Conservation (phyloP, 2,113 vertebrate genomes). For the Nannobrachium achirus region DNA sequence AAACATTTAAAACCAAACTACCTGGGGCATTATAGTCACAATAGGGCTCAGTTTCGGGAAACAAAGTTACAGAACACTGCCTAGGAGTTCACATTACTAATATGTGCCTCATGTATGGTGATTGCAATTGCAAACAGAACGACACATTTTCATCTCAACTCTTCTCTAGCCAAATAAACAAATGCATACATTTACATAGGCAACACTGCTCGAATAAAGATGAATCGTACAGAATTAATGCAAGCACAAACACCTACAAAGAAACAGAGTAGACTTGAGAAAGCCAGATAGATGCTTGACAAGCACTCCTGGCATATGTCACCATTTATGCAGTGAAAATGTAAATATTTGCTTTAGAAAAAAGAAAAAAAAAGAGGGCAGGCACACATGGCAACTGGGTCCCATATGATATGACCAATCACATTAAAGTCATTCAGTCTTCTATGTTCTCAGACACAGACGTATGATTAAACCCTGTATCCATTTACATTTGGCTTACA, state of each 20-base stretch:
- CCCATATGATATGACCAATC: slow-evolving; percentile 26
- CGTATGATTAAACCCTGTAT: slow-evolving; percentile 30
- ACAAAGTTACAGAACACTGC: not conserved
- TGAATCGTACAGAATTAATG: not conserved
- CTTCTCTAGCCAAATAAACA: too few species aligned
- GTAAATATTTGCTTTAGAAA: slow-evolving; percentile 43
- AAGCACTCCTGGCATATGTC: slow-evolving; percentile 28
- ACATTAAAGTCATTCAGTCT: slow-evolving; percentile 17
- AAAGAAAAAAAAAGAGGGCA: slow-evolving; percentile 11
- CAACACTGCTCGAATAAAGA: too few species aligned
- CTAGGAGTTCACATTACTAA: not conserved
- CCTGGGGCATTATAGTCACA: not conserved
- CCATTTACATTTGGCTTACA: slow-evolving; percentile 15
- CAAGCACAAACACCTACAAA: slow-evolving; percentile 37
- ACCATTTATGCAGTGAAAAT: slow-evolving; percentile 28
- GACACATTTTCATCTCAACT: too few species aligned
- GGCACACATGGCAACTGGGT: not conserved
- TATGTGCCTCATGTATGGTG: too few species aligned
- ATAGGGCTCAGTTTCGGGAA: not conserved
- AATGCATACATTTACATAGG: too few species aligned
- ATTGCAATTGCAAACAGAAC: too few species aligned
- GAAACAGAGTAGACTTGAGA: slow-evolving; percentile 9
- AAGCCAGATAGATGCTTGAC: slow-evolving; percentile 29
- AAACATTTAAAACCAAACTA: not conserved
- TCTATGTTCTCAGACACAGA: slow-evolving; percentile 32